Percentiles rank a stretch among this genome's conserved stretches.
Evolutionary conservation across 2,888 invertebrate species (phyloP).

Genomic region (Scaeva pyrastri): DNA sequence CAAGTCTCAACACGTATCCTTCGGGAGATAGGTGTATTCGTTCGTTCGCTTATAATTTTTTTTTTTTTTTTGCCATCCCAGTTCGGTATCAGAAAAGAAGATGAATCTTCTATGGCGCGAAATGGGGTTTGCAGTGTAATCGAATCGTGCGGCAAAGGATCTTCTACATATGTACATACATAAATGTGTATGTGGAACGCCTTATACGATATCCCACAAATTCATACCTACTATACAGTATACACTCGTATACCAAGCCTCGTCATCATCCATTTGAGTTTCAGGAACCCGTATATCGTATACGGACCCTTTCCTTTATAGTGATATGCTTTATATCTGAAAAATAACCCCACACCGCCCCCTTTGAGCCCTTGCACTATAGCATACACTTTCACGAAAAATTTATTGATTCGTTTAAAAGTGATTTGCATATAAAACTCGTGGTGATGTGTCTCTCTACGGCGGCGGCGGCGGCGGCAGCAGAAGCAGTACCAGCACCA

Average conservation of each 20-base stretch:
- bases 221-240: too few relatives aligned
- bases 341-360: not conserved
- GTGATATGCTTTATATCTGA: constrained; percentile 10
- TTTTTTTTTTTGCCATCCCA: not conserved
- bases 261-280: constrained; percentile 39
- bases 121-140: constrained; percentile 67
- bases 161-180: not conserved
- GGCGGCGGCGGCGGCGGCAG: not conserved
- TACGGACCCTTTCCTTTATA: constrained; percentile 5
- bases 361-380: constrained; percentile 6
- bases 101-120: constrained; percentile 68
- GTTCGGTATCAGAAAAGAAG: constrained; percentile 19
- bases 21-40: constrained; percentile 39
- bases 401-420: constrained; percentile 76
- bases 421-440: constrained; percentile 76
- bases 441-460: constrained; percentile 55
- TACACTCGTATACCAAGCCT: not conserved
- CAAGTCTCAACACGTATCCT: constrained; percentile 68
- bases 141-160: constrained; percentile 70
- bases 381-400: constrained; percentile 55
- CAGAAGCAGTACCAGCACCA: constrained; percentile 1
- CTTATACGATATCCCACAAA: not conserved
- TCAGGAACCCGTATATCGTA: constrained; percentile 55
- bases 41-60: not conserved
- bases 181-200: not conserved